These are phyloP conservation scores for Odontocolon sp. DNA, from an alignment of 2,888 invertebrate genomes.

Conservation along the genomic window DNA sequence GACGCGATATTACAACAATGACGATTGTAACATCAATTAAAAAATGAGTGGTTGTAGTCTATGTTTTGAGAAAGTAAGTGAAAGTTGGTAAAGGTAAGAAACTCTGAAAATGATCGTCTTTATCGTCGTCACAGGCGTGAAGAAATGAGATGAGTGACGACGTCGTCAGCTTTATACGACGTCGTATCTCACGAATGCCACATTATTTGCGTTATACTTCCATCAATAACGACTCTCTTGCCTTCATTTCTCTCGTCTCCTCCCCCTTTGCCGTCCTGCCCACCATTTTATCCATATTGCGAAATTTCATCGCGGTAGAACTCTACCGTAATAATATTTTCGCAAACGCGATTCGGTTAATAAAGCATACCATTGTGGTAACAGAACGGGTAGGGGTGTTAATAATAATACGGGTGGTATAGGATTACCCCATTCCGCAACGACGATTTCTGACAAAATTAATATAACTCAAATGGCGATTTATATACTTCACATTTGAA, in stretches of 20 bases:
- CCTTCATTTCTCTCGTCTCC: neutral
- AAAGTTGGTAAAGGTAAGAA: constrained; percentile 20
- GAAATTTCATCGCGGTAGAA: constrained; percentile 10
- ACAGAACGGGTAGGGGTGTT: neutral
- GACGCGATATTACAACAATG: too few relatives aligned
- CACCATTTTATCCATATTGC: constrained; percentile 27
- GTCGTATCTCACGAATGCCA: constrained; percentile 54
- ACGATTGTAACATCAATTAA: too few relatives aligned
- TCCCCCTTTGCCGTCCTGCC: neutral
- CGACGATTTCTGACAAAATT: constrained; percentile 1
- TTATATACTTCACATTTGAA: neutral
- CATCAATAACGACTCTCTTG: constrained; percentile 49
- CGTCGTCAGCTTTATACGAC: constrained; percentile 44
- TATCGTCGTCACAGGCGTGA: constrained; percentile 45
- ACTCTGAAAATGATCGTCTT: constrained; percentile 34
- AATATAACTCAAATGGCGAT: neutral
- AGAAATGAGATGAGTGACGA: constrained; percentile 26
- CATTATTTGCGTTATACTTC: constrained; percentile 53
- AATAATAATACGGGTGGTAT: constrained; percentile 30
- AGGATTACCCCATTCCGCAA: constrained; percentile 9
- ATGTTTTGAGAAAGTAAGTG: constrained; percentile 26
- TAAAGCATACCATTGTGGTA: constrained; percentile 17
- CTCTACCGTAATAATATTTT: constrained; percentile 42
- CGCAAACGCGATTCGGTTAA: constrained; percentile 39
- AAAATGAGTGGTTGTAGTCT: too few relatives aligned